A percentile compares a stretch with the other conserved stretches of the same genome.
Conservation (phyloP, 1,140 invertebrate species). For the Penaeus vannamei region DNA sequence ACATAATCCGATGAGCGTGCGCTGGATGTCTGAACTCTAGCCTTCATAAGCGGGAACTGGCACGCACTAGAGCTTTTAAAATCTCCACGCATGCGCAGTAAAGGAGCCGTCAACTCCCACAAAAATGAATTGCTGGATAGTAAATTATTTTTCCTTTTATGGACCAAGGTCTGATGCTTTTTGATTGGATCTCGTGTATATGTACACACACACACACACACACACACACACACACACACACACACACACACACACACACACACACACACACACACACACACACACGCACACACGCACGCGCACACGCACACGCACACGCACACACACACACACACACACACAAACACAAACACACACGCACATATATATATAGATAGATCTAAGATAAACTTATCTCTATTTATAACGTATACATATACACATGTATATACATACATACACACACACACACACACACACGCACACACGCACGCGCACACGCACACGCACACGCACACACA, state of each 20-base stretch:
- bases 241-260: constrained; percentile 16
- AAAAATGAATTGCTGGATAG: no score
- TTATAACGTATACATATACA: neutral
- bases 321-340: constrained; percentile 16
- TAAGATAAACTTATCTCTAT: no score
- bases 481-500: neutral
- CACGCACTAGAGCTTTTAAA: no score
- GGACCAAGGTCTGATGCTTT: neutral
- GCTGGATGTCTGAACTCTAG: no score
- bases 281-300: no score
- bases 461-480: neutral
- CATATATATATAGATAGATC: constrained; percentile 1
- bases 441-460: neutral
- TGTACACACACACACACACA: neutral
- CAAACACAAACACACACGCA: neutral
- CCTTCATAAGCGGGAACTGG: no score
- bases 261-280: constrained; percentile 16
- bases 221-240: constrained; percentile 16
- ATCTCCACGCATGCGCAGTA: no score
- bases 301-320: neutral
- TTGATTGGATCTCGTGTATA: neutral
- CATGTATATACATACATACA: neutral
- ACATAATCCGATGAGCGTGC: no score
- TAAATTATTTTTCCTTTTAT: neutral
- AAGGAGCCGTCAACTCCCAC: no score